Evolutionary conservation across 2,113 vertebrate genomes (phyloP).

Genomic region (Hydropotes inermis): DNA sequence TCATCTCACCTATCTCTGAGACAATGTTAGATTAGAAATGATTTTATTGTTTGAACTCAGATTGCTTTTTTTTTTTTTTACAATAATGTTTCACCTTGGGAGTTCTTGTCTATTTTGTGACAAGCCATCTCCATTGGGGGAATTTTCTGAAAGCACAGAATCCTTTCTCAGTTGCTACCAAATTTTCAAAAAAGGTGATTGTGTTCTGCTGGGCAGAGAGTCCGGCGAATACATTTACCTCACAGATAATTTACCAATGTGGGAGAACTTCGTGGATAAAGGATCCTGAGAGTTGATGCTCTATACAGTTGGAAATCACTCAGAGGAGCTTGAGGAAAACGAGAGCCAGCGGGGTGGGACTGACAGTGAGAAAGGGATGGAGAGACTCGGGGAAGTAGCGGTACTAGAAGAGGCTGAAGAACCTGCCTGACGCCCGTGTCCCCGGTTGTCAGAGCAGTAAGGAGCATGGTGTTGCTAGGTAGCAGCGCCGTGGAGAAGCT

Average conservation of each 20-base stretch:
- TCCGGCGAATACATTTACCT: background rate
- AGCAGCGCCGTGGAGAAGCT: background rate
- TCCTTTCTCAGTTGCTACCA: background rate
- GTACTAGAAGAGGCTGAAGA: background rate
- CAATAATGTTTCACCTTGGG: background rate
- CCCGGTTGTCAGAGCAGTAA: background rate
- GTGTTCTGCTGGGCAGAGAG: background rate
- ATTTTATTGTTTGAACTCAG: background rate
- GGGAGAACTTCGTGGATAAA: background rate
- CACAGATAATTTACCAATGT: background rate
- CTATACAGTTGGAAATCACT: background rate
- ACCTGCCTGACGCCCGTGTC: too few relatives aligned
- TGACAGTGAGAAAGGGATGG: background rate
- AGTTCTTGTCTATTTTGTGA: slow-evolving; percentile 6
- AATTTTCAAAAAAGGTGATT: background rate
- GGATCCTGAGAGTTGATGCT: too few relatives aligned
- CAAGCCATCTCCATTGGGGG: background rate
- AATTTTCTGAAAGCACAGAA: background rate
- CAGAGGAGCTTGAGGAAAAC: background rate
- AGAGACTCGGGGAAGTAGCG: background rate
- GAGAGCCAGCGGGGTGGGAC: background rate
- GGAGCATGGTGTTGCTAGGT: background rate
- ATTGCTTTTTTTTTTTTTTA: background rate
- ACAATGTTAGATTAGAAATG: background rate
- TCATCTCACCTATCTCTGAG: background rate